Conservation (phyloP, 2,888 invertebrate genomes). For the Amphipyra berbera region DNA sequence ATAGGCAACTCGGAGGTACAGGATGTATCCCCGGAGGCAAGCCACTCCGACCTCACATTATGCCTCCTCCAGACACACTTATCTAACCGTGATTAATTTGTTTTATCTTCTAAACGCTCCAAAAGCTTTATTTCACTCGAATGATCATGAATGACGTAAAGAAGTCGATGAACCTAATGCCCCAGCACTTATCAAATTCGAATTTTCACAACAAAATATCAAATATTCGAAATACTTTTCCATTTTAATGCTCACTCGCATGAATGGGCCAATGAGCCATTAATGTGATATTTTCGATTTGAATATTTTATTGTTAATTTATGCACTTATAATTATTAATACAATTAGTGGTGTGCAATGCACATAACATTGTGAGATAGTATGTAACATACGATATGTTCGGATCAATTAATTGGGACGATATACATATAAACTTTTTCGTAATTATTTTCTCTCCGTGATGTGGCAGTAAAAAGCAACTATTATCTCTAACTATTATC, state of each 20-base stretch:
- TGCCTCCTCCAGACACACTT: constrained; percentile 78
- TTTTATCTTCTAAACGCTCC: constrained; percentile 77
- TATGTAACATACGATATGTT: neutral
- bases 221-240: constrained; percentile 27
- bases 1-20: constrained; percentile 76
- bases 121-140: constrained; percentile 69
- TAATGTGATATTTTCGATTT: constrained; percentile 26
- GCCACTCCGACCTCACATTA: constrained; percentile 73
- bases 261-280: constrained; percentile 14
- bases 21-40: constrained; percentile 75
- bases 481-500: no score
- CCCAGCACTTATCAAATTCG: constrained; percentile 33
- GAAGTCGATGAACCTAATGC: constrained; percentile 51
- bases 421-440: no score
- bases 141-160: constrained; percentile 60
- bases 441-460: no score
- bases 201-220: constrained; percentile 33
- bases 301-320: constrained; percentile 23
- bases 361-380: neutral
- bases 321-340: constrained; percentile 35
- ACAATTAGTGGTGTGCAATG: constrained; percentile 26
- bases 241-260: constrained; percentile 34
- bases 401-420: no score
- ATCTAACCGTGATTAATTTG: constrained; percentile 86
- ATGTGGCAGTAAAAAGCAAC: no score